Base-by-base conservation (phyloP, 1,140 invertebrate genomes). In the Harlomillsia oculata region DNA sequence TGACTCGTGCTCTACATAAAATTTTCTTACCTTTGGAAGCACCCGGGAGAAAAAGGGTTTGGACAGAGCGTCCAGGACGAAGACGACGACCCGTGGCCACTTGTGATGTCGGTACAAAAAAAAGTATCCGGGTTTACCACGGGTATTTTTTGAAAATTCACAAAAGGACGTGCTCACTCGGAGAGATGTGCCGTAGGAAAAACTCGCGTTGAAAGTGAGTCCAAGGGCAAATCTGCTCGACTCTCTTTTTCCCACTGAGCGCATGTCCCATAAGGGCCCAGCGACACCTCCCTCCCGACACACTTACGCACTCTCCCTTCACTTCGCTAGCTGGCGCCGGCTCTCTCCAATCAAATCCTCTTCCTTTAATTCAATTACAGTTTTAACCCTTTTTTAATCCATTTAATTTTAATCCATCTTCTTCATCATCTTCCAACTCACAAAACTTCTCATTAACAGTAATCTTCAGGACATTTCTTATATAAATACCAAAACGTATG, bases 191-290 rank as follows among this genome's bases (percentile, higher is more conserved):
- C 36, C 36, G 23, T 23, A 51, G 39, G 39, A 51, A 37, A 36
- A 51, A 51, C 36, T 39, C 49, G 43, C 43, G 46, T 53, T 53
- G 50, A 53, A 53, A 53, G 52, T 53, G 52, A 53, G 52, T 53
- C 52, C 52, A 53, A 53, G 52, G 52, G 40, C 52, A 53, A 53
- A n/a, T 53, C 28, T 14, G 28, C 29, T 29, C 34, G 37, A 44
- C 20, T 23, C 41, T 11, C 34, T 11, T 11, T 41, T 16, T 45
- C 11, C 30, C 18, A 50, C 18, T 29, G 16, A 52, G 36, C 6
- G 30, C 23, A 14, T 41, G 9, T 20, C 14, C 5, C 2, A 13
- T 34, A 28, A 20, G 16, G 13, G n/a, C 28, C 16, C 36, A 32
- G 28, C 45, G 45, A 16, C 18, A 14, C 28, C 43, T 28, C 43